These are phyloP conservation scores for Macrobrachium rosenbergii DNA, from an alignment of 1,140 invertebrate genomes.

Conservation along the genomic window DNA sequence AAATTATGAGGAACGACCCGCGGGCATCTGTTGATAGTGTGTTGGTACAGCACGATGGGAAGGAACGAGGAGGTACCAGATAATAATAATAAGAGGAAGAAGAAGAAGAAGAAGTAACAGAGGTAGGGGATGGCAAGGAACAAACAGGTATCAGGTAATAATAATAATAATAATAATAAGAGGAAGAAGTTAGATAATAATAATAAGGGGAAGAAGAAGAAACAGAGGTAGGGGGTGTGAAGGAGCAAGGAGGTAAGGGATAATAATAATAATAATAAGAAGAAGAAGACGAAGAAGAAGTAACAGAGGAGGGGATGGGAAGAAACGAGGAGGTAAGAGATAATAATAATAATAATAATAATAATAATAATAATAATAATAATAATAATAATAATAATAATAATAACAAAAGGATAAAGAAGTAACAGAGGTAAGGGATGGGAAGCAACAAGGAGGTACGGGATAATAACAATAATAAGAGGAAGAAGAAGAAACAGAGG, in stretches of 20 bases:
- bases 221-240: not conserved
- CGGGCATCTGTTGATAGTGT: not conserved
- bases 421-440: not conserved
- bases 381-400: not conserved
- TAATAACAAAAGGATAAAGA: not conserved
- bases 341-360: too few species aligned
- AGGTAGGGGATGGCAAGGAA: too few species aligned
- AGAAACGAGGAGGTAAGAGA: not conserved
- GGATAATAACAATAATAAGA: too few species aligned
- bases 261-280: too few species aligned
- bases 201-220: not conserved
- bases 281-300: too few species aligned
- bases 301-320: not conserved
- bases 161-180: not conserved
- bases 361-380: not conserved
- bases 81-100: not conserved
- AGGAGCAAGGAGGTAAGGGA: not conserved
- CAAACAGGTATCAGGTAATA: not conserved
- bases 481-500: too few species aligned
- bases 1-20: slow-evolving; percentile 34
- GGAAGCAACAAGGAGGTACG: not conserved
- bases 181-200: too few species aligned
- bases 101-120: not conserved
- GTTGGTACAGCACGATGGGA: not conserved
- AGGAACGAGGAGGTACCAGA: not conserved